Evolutionary conservation across 2,888 invertebrate genomes (phyloP), one percentile per base, ranked within the genome.

Genomic region (Epistrophe eligans): DNA sequence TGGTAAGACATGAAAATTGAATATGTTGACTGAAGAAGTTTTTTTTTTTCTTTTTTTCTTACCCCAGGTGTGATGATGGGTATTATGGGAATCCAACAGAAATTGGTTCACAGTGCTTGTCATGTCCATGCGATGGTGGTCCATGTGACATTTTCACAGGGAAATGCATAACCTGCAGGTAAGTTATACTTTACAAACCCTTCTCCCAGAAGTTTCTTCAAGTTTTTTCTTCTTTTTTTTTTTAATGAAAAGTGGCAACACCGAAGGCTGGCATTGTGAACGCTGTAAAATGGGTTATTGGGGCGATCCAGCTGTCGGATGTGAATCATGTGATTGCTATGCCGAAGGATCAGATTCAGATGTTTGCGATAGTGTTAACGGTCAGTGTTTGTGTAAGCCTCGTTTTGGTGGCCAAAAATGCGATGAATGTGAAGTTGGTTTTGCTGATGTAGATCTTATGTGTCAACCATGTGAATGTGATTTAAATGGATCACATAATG

Each of bases 81-180:
- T 97, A 95, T 93, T 98, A 95, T 94, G 99, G 99, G 3, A 95
- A 96, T 84, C 98, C 99, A 0, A 93, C 94, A 4, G 93, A 94
- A 50, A 92, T 94, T 5, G 97, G 97, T 5, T 95, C 95, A 57
- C 94, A 93, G 24, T 98, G 99, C 91, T 93, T 94, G 89, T 95
- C 95, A 0, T 99, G 99, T 92, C 94, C 95, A 48, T 99, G 99
- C 92, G 96, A 95, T 71, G 98, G 97, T 0, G 97, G 96, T 4
- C 96, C 96, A 0, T 98, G 99, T 93, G 97, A 99, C 92, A 94
- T 95, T 52, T 93, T 94, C 89, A 96, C 97, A 0, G 99, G 99
- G 1, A 95, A 95, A 88, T 99, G 99, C 92, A 94, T 97, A 76
- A 95, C 96, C 55, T 99, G 99, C 91, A 95, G 89, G 89, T 91